Evolutionary conservation across 1,140 invertebrate genomes (phyloP).

Genomic region (Panonychus citri): DNA sequence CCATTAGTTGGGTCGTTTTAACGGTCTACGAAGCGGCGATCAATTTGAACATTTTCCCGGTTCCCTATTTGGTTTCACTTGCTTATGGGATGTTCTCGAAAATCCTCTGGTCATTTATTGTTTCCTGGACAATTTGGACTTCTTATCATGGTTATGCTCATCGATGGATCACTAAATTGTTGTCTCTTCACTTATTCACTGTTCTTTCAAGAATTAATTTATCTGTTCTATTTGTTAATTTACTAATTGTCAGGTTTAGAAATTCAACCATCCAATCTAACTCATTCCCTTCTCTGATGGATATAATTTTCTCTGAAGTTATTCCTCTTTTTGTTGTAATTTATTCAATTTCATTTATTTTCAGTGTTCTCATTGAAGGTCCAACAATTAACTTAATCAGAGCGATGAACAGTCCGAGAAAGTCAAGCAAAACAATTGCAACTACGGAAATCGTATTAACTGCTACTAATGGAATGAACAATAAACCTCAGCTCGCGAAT

Average conservation of each 20-base stretch:
- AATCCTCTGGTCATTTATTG: not conserved
- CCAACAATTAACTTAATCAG: not conserved
- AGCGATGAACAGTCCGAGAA: not conserved
- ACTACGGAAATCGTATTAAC: no score
- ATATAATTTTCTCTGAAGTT: not conserved
- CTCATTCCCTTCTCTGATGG: not conserved
- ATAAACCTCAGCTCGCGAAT: no score
- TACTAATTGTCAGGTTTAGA: not conserved
- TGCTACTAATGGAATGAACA: no score
- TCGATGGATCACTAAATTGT: not conserved
- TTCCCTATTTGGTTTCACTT: not conserved
- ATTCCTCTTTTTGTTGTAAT: not conserved
- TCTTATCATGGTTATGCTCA: not conserved
- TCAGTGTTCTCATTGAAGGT: not conserved
- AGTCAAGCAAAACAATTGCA: not conserved
- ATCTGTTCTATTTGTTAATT: not conserved
- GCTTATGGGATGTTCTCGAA: not conserved
- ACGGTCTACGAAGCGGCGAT: not conserved
- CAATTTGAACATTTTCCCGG: not conserved
- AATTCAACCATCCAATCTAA: not conserved
- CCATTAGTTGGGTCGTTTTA: not conserved
- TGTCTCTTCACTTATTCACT: not conserved
- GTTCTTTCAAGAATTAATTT: not conserved
- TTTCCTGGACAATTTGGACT: not conserved
- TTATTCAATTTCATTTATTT: not conserved